Evolutionary conservation across 2,888 invertebrate genomes (phyloP).

Genomic region (Peribatodes rhomboidaria): DNA sequence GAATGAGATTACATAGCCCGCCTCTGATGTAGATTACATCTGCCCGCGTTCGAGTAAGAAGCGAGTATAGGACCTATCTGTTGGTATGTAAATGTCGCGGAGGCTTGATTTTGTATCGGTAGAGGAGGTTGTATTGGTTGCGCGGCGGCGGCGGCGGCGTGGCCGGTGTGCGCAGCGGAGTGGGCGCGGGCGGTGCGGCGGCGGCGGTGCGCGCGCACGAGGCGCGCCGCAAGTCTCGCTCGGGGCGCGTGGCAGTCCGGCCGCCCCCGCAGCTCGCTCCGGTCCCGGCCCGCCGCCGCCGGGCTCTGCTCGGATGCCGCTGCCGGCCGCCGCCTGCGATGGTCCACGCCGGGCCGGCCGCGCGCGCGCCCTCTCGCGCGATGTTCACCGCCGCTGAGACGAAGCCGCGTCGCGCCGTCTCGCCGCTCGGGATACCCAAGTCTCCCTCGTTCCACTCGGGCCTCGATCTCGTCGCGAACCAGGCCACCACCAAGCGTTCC

Average conservation of each 20-base stretch:
- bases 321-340: conserved; percentile 86
- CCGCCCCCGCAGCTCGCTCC: conserved; percentile 81
- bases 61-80: conserved; percentile 47
- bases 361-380: conserved; percentile 84
- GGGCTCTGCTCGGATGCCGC: conserved; percentile 84
- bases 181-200: conserved; percentile 53
- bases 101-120: conserved; percentile 65
- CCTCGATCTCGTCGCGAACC: conserved; percentile 91
- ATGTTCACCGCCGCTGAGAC: conserved; percentile 84
- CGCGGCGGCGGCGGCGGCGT: conserved; percentile 41
- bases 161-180: conserved; percentile 43
- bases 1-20: conserved; percentile 35
- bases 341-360: conserved; percentile 86
- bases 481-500: conserved; percentile 78
- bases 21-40: conserved; percentile 29
- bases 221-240: conserved; percentile 50
- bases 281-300: conserved; percentile 83
- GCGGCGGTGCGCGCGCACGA: conserved; percentile 58
- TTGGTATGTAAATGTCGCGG: conserved; percentile 52
- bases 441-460: conserved; percentile 96
- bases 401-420: conserved; percentile 84
- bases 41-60: conserved; percentile 30
- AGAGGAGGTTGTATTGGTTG: conserved; percentile 70
- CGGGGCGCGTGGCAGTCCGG: conserved; percentile 74
- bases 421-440: conserved; percentile 92